Conservation (phyloP, 2,113 vertebrate species). For the Pygoscelis adeliae region DNA sequence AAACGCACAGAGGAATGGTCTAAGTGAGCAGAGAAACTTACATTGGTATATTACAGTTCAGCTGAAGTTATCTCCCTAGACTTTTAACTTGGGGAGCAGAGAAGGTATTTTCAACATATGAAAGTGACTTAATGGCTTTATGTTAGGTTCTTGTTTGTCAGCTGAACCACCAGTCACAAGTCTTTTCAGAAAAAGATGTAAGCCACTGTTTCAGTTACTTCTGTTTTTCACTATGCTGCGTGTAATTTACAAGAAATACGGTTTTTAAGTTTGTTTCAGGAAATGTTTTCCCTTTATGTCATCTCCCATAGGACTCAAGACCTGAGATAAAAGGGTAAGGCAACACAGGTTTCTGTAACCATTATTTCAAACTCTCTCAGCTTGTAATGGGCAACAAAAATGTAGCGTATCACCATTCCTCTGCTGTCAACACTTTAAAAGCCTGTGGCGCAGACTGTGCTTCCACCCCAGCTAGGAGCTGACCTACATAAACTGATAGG, state of each 20-base stretch:
- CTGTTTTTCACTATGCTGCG: not conserved
- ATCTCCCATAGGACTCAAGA: not conserved
- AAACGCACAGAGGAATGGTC: not conserved
- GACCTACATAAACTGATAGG: not conserved
- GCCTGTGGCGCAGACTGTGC: not conserved
- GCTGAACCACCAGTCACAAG: not conserved
- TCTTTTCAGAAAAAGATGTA: not conserved
- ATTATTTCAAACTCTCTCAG: not conserved
- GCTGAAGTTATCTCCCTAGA: not conserved
- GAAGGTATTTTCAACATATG: not conserved
- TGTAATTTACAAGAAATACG: not conserved
- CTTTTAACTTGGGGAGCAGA: not conserved
- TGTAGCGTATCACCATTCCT: not conserved
- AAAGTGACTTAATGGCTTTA: not conserved
- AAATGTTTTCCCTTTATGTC: not conserved
- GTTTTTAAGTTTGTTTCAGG: not conserved
- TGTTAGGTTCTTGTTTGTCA: not conserved
- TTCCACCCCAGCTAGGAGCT: not conserved
- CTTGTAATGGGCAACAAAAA: not conserved
- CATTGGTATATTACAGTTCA: rapidly evolving
- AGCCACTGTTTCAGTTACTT: not conserved
- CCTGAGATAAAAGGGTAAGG: not conserved
- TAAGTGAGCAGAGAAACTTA: not conserved
- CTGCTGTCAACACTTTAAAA: not conserved
- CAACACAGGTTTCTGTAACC: not conserved